Percentiles rank a stretch among this genome's conserved stretches.
These are phyloP conservation scores for Schizopygopsis malacanthus DNA, from an alignment of 2,797 vertebrate genomes.

Conservation along the genomic window DNA sequence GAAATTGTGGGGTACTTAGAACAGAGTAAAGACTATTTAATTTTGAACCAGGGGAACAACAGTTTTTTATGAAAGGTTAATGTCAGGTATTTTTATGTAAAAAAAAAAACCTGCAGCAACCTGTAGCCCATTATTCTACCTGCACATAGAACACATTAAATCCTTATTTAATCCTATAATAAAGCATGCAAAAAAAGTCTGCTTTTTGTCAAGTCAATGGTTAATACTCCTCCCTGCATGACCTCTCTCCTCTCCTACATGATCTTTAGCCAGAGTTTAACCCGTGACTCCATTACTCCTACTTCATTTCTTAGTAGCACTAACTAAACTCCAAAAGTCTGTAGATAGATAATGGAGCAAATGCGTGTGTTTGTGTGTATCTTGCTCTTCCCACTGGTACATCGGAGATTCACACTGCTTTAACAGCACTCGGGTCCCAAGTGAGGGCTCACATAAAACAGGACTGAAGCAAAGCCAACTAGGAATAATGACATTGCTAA, in stretches of 20 bases:
- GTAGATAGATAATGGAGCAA: not conserved
- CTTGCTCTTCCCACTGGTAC: not conserved
- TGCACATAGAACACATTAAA: not conserved
- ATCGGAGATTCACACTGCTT: not conserved
- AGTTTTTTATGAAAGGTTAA: not conserved
- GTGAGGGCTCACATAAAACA: constrained; percentile 11
- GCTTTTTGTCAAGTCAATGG: not conserved
- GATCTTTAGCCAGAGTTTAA: not conserved
- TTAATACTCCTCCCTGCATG: not conserved
- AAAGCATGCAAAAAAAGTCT: not conserved
- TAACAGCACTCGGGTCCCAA: not conserved
- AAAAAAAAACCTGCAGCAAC: not conserved
- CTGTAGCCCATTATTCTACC: not conserved
- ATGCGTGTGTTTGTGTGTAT: not conserved
- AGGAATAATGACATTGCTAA: not conserved
- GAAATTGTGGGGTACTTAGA: not conserved
- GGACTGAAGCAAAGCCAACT: not conserved
- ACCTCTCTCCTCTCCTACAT: not conserved
- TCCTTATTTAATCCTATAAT: not conserved
- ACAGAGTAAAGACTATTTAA: not conserved
- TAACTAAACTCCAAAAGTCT: constrained; percentile 14
- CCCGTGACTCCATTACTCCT: not conserved
- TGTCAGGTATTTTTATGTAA: not conserved
- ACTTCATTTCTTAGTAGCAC: not conserved
- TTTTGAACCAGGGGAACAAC: not conserved